phyloP scores from a whole-genome alignment of 30 jellyfish, hydroid and myxozoan species.

The Turritopsis dohrnii region DNA sequence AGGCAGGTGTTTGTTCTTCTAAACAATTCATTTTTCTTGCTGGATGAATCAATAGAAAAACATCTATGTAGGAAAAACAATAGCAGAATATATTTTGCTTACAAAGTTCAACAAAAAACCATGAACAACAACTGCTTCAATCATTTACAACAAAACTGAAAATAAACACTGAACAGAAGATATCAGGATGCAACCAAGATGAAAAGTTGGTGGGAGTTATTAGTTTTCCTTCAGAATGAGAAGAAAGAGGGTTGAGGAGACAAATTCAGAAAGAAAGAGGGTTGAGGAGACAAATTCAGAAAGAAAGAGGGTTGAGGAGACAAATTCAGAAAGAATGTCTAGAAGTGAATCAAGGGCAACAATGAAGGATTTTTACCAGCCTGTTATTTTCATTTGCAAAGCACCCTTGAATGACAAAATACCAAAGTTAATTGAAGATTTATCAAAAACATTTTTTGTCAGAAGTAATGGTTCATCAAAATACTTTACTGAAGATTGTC shows the following conservation, averaged over 20 bases:
- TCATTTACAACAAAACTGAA: not conserved
- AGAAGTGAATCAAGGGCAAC: not conserved
- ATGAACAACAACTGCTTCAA: not conserved
- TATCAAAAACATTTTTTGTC: slow-evolving; percentile 55
- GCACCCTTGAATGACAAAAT: not conserved
- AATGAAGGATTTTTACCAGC: not conserved
- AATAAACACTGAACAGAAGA: too few relatives aligned
- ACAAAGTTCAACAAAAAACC: not conserved
- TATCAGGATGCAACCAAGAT: too few relatives aligned
- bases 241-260: too few relatives aligned
- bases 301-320: too few relatives aligned
- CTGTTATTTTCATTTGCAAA: slow-evolving; percentile 12
- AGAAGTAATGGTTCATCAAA: slow-evolving; percentile 45
- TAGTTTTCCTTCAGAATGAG: too few relatives aligned
- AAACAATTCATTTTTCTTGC: not conserved
- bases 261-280: too few relatives aligned
- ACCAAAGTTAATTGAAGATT: slow-evolving; percentile 27
- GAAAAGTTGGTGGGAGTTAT: too few relatives aligned
- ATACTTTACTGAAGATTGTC: slow-evolving; percentile 48
- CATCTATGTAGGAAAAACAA: not conserved
- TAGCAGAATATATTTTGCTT: not conserved
- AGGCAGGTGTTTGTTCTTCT: not conserved
- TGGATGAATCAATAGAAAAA: not conserved
- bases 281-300: too few relatives aligned
- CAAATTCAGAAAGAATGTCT: not conserved